phyloP scores from a whole-genome alignment of 1,140 invertebrate genomes.

The Ganaspis sp. region DNA sequence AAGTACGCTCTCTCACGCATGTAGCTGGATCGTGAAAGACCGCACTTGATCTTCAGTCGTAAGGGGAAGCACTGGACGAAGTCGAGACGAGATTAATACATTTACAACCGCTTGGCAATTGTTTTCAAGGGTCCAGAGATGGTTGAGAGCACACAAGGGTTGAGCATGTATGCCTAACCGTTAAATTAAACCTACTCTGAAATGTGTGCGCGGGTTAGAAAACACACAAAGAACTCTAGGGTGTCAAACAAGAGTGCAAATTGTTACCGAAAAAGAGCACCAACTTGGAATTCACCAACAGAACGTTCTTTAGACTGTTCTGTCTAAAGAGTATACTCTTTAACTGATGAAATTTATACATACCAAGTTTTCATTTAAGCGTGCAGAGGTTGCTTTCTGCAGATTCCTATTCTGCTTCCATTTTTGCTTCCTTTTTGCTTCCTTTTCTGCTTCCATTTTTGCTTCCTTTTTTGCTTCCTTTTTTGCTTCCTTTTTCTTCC shows the following conservation, averaged over 20 bases:
- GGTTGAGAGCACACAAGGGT: background rate
- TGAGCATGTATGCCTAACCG: slow-evolving; percentile 32
- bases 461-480: too few relatives aligned
- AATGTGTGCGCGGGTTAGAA: background rate
- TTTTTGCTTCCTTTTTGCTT: too few relatives aligned
- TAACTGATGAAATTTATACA: too few relatives aligned
- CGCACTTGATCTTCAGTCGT: slow-evolving; percentile 42
- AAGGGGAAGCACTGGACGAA: slow-evolving; percentile 43
- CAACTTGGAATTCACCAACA: too few relatives aligned
- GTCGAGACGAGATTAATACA: slow-evolving; percentile 57
- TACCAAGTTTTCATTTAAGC: too few relatives aligned
- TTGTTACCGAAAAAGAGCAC: background rate
- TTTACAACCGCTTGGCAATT: slow-evolving; percentile 59
- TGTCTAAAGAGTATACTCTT: too few relatives aligned
- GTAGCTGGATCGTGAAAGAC: slow-evolving; percentile 53
- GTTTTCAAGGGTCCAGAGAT: slow-evolving; percentile 44
- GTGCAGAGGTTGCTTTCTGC: too few relatives aligned
- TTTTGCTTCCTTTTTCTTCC: too few relatives aligned
- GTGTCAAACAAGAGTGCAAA: slow-evolving; percentile 8
- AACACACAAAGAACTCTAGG: slow-evolving; percentile 7
- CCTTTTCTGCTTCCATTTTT: too few relatives aligned
- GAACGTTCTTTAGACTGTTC: too few relatives aligned
- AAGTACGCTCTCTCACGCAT: slow-evolving; percentile 57
- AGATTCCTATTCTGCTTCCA: too few relatives aligned
- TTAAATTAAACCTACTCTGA: slow-evolving; percentile 28